Evolutionary conservation across 1,140 invertebrate genomes (phyloP).

Genomic region (Drosophila teissieri): DNA sequence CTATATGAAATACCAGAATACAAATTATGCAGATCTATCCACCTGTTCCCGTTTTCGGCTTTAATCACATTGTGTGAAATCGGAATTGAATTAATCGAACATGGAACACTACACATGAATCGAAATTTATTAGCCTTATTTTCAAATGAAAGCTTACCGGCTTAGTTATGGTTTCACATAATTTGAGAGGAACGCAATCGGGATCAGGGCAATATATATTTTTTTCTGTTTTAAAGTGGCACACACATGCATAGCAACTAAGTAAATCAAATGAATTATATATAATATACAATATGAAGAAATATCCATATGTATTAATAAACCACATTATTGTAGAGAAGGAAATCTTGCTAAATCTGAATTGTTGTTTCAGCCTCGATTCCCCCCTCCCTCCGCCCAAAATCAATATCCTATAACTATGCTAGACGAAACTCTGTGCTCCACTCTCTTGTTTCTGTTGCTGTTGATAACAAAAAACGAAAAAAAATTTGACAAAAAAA

Average conservation of each 20-base stretch:
- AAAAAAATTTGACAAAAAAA: slow-evolving; percentile 9
- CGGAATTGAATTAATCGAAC: background rate
- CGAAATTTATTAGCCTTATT: background rate
- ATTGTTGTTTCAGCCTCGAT: slow-evolving; percentile 17
- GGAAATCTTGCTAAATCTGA: slow-evolving; percentile 17
- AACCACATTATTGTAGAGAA: slow-evolving; percentile 37
- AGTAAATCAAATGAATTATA: slow-evolving; percentile 73
- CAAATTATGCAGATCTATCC: slow-evolving; percentile 17
- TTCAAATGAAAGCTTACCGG: background rate
- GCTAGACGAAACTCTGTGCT: background rate
- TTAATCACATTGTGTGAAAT: background rate
- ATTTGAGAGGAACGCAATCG: background rate
- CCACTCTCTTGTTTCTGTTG: slow-evolving; percentile 19
- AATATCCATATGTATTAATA: slow-evolving; percentile 63
- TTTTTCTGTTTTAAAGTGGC: slow-evolving; percentile 40
- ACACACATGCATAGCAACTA: slow-evolving; percentile 59
- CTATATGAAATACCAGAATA: slow-evolving; percentile 5
- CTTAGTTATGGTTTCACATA: background rate
- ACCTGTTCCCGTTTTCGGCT: background rate
- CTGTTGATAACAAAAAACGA: slow-evolving; percentile 12
- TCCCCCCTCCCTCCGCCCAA: background rate
- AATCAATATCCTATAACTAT: slow-evolving; percentile 7
- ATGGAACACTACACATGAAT: background rate
- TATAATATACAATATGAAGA: slow-evolving; percentile 48
- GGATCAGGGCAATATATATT: slow-evolving; percentile 3